Conservation (phyloP, 2,113 vertebrate genomes). For the Calypte anna region DNA sequence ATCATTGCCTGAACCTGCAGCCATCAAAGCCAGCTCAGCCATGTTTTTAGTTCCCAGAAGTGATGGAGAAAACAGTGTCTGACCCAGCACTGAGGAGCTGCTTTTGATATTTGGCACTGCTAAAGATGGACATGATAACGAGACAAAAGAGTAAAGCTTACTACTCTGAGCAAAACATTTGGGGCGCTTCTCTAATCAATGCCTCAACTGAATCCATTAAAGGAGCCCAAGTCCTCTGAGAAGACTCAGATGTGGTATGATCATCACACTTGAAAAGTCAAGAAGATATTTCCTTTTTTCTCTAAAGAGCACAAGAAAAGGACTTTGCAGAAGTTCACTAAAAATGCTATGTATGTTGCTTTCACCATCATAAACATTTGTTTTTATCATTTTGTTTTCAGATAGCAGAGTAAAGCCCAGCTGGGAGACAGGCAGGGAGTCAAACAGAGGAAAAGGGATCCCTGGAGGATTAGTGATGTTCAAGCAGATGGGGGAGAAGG, state of each 20-base stretch:
- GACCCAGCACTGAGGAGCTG: neutral
- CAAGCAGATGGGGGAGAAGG: conserved; percentile 62
- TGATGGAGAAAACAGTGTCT: neutral
- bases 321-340: neutral
- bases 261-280: neutral
- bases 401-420: neutral
- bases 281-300: neutral
- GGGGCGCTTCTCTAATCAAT: conserved; percentile 1
- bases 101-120: neutral
- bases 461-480: conserved; percentile 56
- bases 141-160: conserved; percentile 9
- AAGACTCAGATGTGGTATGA: neutral
- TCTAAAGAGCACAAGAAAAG: neutral
- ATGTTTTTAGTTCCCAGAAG: neutral
- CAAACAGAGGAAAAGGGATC: conserved; percentile 48
- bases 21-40: neutral
- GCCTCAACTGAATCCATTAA: neutral
- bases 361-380: neutral
- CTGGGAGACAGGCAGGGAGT: conserved; percentile 42
- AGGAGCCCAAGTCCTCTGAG: neutral
- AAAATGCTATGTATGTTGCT: neutral
- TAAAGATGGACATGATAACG: neutral
- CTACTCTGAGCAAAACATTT: neutral
- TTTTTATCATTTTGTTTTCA: conserved; percentile 27
- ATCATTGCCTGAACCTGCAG: neutral